Evolutionary conservation across 2,888 invertebrate genomes (phyloP), one percentile per base, ranked within the genome.

Genomic region (Polydrusus tereticollis): DNA sequence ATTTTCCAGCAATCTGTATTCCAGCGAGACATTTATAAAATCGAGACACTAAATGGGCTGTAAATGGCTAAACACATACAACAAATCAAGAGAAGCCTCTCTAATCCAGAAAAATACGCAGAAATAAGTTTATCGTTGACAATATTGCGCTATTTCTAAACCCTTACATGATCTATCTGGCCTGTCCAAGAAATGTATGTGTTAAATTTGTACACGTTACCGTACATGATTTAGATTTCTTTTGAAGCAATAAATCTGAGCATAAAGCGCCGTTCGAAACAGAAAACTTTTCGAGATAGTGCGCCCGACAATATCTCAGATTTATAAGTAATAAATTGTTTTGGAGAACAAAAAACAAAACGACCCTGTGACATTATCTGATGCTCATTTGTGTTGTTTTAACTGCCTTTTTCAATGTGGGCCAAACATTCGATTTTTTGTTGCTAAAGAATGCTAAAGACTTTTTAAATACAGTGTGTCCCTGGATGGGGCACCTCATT

Each of bases 121-220:
- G 62, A 69, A 69, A 72, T 76, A 76, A 76, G 72, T 76, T 74
- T 64, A 23, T 63, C 69, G 76, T 76, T 76, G 76, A 76, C 76
- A 76, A 76, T 76, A 76, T 76, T 74, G 74, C 76, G 60, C 72
- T 66, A 67, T 74, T 74, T 55, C 68, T 74, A 72, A 74, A 69
- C 74, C 64, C 63, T 72, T 55, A 72, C 72, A 75, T 75, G 75
- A 75, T 75, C 73, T 72, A 75, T 75, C 71, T 69, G 66, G 47
- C 63, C 71, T 63, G 63, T 66, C 69, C 69, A 57, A 72, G 75
- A 72, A 70, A 75, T 75, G 67, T 75, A 75, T 70, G 75, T 67
- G 69, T 67, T 45, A 67, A 75, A 67, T 75, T 75, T 75, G 75
- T 75, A 75, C 66, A 76, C 73, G 69, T 69, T 73, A 72, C 72